Base-by-base conservation (phyloP, 2,113 vertebrate genomes). In the Zingel zingel region DNA sequence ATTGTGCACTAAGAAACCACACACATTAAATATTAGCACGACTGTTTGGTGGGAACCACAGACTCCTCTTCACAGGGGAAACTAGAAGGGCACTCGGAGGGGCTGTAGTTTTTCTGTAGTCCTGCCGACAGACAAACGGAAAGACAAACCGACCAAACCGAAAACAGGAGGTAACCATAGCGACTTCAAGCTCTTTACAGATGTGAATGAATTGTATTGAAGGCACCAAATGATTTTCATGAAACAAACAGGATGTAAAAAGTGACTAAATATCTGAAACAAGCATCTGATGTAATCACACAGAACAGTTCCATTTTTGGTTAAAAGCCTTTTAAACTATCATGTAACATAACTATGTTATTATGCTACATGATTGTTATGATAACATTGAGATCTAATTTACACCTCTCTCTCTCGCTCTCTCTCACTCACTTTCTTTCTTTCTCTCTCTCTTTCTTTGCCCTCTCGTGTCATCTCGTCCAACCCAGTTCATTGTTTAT, bases 401-500 rank as follows among this genome's bases (percentile, higher is more conserved):
- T 61, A 75, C 74, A 84, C 13, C 36, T 50, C 51, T 51, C 11
- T 36, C n/a, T 56, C 33, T 64, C 13, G 53, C 8, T 50, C 27
- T 39, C 12, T 73, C 19, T 48, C 64, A 27, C 33, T 30, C n/a
- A 65, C 47, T 45, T 57, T 48, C 23, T 61, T 25, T 56, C 19
- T 47, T 30, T 65, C 36, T n/a, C 19, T 57, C n/a, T 21, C 13
- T 43, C 53, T 72, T 16, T 18, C 23, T 67, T 61, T 48, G 21
- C 67, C 73, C 50, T 50, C 9, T 48, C 64, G 3, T 70, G 80
- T 66, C 43, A 1, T 81, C 73, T 69, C 79, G 51, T 79, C 64
- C 58, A 47, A 47, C 66, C 45, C 81, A 33, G 43, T 73, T 88
- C 83, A 74, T 80, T 88, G 86, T 93, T 94, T 89, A 94, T 91